phyloP scores from a whole-genome alignment of 2,888 invertebrate genomes.

The Patella pellucida region DNA sequence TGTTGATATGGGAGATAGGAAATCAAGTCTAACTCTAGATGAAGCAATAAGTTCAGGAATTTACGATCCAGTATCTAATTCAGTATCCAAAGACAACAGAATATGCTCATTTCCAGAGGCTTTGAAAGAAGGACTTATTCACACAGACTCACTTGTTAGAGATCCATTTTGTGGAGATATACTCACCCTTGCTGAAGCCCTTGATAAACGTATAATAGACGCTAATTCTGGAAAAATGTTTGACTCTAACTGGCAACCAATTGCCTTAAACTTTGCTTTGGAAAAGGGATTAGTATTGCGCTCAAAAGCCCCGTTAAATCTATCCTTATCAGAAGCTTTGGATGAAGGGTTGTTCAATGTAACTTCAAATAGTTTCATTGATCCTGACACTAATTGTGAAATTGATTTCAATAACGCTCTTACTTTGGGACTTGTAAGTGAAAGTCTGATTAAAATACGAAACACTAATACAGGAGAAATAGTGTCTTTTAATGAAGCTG shows the following conservation, averaged over 20 bases:
- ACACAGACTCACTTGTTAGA: slow-evolving; percentile 57
- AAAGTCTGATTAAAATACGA: slow-evolving; percentile 49
- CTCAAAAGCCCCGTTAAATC: slow-evolving; percentile 56
- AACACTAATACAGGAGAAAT: slow-evolving; percentile 51
- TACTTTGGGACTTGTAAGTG: slow-evolving; percentile 53
- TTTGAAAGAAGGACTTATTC: slow-evolving; percentile 52
- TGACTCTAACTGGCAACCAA: slow-evolving; percentile 55
- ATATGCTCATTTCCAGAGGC: slow-evolving; percentile 56
- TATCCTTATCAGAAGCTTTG: slow-evolving; percentile 60
- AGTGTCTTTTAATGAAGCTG: slow-evolving; percentile 50
- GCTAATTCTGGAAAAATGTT: slow-evolving; percentile 62
- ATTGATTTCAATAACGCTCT: slow-evolving; percentile 54
- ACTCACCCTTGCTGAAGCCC: slow-evolving; percentile 58
- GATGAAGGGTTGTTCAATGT: slow-evolving; percentile 64
- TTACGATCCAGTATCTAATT: slow-evolving; percentile 62
- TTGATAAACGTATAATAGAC: slow-evolving; percentile 59
- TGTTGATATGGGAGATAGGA: slow-evolving; percentile 24
- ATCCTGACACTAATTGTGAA: slow-evolving; percentile 58
- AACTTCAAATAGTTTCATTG: slow-evolving; percentile 51
- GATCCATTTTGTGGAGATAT: slow-evolving; percentile 63
- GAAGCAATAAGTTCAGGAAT: slow-evolving; percentile 60
- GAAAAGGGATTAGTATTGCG: slow-evolving; percentile 58
- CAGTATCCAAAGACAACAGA: slow-evolving; percentile 45
- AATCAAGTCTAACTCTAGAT: slow-evolving; percentile 55
- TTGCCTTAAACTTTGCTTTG: slow-evolving; percentile 62